Evolutionary conservation across 2,797 vertebrate species (phyloP), one percentile per base, ranked within the genome.

Genomic region (Tangara arthus): DNA sequence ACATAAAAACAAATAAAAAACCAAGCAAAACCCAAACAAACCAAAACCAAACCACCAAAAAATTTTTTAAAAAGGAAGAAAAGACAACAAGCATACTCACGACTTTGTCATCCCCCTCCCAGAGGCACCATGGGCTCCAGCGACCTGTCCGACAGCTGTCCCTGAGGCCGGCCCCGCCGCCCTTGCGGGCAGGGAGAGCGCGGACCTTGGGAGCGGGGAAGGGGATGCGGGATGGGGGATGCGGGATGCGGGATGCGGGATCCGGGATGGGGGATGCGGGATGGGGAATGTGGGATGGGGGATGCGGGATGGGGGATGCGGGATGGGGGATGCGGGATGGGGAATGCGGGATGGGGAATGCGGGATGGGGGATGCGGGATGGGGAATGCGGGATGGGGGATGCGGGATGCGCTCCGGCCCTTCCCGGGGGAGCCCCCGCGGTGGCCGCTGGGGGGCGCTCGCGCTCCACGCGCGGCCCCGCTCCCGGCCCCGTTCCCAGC

Each of bases 381-480:
- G 47, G 8, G 14, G 24, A 13, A 5, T 47, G 47, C 8, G 23
- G 46, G 13, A 2, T 47, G 23, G 12, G 1, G 24, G 24, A 9
- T 47, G 47, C 2, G 23, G 46, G 14, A 5, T 46, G 13, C n/a
- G 16, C 35, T n/a, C 27, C 19, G 15, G 71, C 47, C 71, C 63
- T 61, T 69, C 61, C 56, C 52, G 17, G 47, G 41, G 56, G 34
- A 53, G 22, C 18, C 20, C 49, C 66, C 3, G 34, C 19, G 6
- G 37, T 2, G 50, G 26, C 97, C 98, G 97, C 97, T 97, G 78
- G 86, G 96, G 89, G 98, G 98, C 86, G 95, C 97, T 93, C 95
- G 94, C 95, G 94, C 84, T 97, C 97, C 92, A 97, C 87, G 83
- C 27, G 84, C 37, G 15, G 39, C 18, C 35, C 19, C 47, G 3